These are phyloP conservation scores for Onthophagus sagittarius DNA, from an alignment of 2,888 invertebrate genomes.

Conservation along the genomic window DNA sequence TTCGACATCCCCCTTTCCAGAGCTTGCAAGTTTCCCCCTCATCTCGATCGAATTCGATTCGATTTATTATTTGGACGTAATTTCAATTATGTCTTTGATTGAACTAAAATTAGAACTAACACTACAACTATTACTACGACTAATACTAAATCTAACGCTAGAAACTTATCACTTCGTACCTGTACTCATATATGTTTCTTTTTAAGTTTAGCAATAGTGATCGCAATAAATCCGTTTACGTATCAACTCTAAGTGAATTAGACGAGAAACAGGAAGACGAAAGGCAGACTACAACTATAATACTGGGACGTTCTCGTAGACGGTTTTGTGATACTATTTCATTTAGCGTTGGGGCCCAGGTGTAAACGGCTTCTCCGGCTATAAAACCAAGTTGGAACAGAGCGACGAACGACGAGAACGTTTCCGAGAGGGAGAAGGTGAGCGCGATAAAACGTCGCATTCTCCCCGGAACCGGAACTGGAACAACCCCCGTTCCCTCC, in stretches of 20 bases:
- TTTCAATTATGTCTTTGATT: too few relatives aligned
- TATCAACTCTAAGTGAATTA: background rate
- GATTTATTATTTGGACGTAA: too few relatives aligned
- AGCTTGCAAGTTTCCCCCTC: background rate
- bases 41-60: too few relatives aligned
- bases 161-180: too few relatives aligned
- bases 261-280: background rate
- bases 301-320: background rate
- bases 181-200: too few relatives aligned
- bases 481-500: background rate
- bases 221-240: background rate
- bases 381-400: background rate
- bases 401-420: background rate
- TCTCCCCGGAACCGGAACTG: background rate
- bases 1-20: background rate
- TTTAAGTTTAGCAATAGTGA: background rate
- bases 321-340: background rate
- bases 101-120: too few relatives aligned
- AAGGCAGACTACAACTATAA: background rate
- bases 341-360: background rate
- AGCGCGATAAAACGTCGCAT: background rate
- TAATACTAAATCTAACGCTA: too few relatives aligned
- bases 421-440: background rate
- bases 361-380: background rate
- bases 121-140: too few relatives aligned